Base-by-base conservation (phyloP, 2,797 vertebrate species). In the Avahi laniger region DNA sequence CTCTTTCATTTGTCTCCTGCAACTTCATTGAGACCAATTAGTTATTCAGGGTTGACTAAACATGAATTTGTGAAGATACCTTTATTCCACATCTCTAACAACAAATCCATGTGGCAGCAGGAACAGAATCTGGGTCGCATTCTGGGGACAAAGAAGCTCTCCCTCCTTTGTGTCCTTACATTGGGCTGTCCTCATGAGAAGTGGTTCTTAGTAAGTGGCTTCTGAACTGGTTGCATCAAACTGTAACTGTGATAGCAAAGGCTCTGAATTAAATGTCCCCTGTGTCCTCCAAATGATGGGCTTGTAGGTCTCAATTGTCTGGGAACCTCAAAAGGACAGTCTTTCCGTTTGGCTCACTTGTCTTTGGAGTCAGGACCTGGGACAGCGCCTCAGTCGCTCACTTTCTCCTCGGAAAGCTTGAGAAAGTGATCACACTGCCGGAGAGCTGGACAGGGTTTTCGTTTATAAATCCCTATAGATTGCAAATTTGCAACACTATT, bases 341-440 rank as follows among this genome's bases (percentile, higher is more conserved):
- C 10, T 33, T 22, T 41, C 63, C 17, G 33, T 67, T 30, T 0
- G 5, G 79, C 12, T 1, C 0, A 0, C 2, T 1, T 0, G 0
- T 67, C 43, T 46, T 20, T 63, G 50, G 7, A n/a, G 65, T 85
- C 94, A 95, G 91, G 83, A 81, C 87, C 91, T 18, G 9, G 86
- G 91, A 91, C 93, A 91, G 96, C 22, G 0, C 93, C 35, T 35
- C 0, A 0, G 3, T 2, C 0, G 12, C 18, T 11, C 2, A 0
- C 59, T 57, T 20, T 17, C 35, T 70, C 52, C 50, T 9, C 26
- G 5, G 4, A 46, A 14, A 17, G n/a, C 24, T 15, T 65, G 5
- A 1, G 70, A 18, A 13, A 48, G 24, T 2, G 18, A 8, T 35
- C 61, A 0, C 2, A 63, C n/a, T n/a, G 57, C 35, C 15, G 3